These are phyloP conservation scores for Meteorus cinctellus DNA, from an alignment of 2,888 invertebrate genomes.

Conservation along the genomic window DNA sequence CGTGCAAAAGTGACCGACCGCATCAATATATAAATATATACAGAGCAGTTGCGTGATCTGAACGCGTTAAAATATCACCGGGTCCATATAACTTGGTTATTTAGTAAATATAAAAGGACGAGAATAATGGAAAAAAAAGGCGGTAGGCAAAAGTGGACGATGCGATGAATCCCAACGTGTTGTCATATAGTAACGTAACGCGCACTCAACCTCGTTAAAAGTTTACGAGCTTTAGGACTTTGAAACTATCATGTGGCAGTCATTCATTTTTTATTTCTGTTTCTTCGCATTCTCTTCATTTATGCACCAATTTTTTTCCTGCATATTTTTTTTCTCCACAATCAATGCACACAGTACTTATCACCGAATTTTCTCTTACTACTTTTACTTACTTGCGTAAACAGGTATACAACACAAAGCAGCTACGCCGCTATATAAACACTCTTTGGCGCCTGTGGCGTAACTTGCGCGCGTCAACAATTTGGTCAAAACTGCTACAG, in stretches of 20 bases:
- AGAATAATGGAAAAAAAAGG: neutral
- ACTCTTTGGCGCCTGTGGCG: slow-evolving; percentile 17
- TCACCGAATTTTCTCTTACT: slow-evolving; percentile 13
- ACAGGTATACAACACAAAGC: neutral
- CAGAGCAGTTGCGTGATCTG: slow-evolving; percentile 52
- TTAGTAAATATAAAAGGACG: slow-evolving; percentile 51
- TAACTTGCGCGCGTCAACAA: slow-evolving; percentile 37
- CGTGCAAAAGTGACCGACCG: slow-evolving; percentile 14
- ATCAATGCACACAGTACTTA: slow-evolving; percentile 10
- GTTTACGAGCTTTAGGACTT: slow-evolving; percentile 51
- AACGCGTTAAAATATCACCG: slow-evolving; percentile 55
- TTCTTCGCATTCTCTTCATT: slow-evolving; percentile 8
- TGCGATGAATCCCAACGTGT: slow-evolving; percentile 38
- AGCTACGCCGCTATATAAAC: neutral
- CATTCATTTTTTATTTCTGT: slow-evolving; percentile 23
- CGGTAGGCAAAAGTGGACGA: slow-evolving; percentile 19
- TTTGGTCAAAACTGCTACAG: slow-evolving; percentile 36
- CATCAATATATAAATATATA: slow-evolving; percentile 29
- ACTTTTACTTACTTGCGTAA: slow-evolving; percentile 18
- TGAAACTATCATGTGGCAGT: slow-evolving; percentile 37
- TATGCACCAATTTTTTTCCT: neutral
- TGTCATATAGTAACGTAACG: slow-evolving; percentile 38
- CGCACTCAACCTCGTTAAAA: slow-evolving; percentile 55
- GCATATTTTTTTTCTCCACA: slow-evolving; percentile 4
- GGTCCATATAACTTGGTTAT: slow-evolving; percentile 40